A percentile compares a stretch with the other conserved stretches of the same genome.
phyloP scores from a whole-genome alignment of 2,797 vertebrate species.

The Cheirogaleus major region DNA sequence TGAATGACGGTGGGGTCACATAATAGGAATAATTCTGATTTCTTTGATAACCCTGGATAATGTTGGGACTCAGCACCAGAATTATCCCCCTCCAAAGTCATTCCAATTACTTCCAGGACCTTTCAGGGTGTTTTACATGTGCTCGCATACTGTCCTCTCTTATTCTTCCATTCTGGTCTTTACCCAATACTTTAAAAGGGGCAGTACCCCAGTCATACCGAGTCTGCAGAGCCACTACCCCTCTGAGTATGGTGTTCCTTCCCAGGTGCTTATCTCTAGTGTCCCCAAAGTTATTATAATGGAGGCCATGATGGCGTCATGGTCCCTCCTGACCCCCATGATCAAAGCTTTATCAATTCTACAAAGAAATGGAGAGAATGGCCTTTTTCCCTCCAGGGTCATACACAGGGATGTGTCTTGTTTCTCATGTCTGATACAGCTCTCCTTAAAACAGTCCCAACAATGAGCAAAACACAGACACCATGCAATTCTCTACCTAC shows the following conservation, averaged over 20 bases:
- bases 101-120: constrained; percentile 7
- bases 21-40: not conserved
- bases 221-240: not conserved
- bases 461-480: not conserved
- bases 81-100: not conserved
- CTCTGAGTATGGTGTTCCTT: not conserved
- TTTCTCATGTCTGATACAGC: not conserved
- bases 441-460: not conserved
- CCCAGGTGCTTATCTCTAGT: not conserved
- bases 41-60: constrained; percentile 9
- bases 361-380: not conserved
- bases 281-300: not conserved
- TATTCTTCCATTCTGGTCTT: not conserved
- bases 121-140: not conserved
- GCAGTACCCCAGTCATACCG: not conserved
- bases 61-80: not conserved
- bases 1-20: not conserved
- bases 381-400: not conserved
- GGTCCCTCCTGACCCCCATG: not conserved
- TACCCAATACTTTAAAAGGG: not conserved
- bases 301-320: not conserved
- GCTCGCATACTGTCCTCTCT: not conserved
- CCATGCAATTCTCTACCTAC: not conserved
- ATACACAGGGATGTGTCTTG: not conserved
- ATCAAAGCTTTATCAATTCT: constrained; percentile 3